Base-by-base conservation (phyloP, 2,797 vertebrate genomes). In the Cynopterus sphinx region DNA sequence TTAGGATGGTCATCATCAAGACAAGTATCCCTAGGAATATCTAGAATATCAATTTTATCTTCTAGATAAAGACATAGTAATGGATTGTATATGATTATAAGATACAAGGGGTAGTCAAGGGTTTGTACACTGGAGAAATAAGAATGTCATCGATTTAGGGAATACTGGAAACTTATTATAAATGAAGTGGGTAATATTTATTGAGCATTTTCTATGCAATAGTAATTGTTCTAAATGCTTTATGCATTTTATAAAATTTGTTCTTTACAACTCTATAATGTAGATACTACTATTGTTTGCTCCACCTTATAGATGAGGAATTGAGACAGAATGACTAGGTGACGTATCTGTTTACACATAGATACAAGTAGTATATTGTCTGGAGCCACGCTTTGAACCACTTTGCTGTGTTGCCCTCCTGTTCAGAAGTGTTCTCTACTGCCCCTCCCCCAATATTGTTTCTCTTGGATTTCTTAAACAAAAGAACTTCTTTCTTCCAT, bases 201-300 rank as follows among this genome's bases (percentile, higher is more conserved):
- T n/a, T 36, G 49, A 87, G 36, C 10, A 86, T 43, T 67, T 89
- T 19, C 22, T 16, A 36, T 7, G 15, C 21, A 71, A 39, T 0
- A 51, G 21, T 26, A 22, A 85, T 65, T 67, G 5, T 86, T 89
- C 41, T 79, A 82, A 89, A 67, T 67, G 12, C 12, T 85, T 67
- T 78, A 53, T 2, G 49, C 7, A 68, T 61, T 85, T 79, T 31
- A 74, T 39, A 63, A 57, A 86, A 78, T 28, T 31, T 63, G 1
- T 73, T 77, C 24, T 43, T 81, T 28, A 67, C 1, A 77, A 41
- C 26, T 88, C 70, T 88, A 0, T 91, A 36, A 46, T 57, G 36
- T 63, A 86, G 11, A 9, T 22, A 77, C 57, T 65, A 75, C 67
- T 49, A 49, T 2, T 36, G 3, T 94, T 82, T 79, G 88, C 28